Conservation (phyloP, 2,797 vertebrate species). For the Hippocampus kuda region DNA sequence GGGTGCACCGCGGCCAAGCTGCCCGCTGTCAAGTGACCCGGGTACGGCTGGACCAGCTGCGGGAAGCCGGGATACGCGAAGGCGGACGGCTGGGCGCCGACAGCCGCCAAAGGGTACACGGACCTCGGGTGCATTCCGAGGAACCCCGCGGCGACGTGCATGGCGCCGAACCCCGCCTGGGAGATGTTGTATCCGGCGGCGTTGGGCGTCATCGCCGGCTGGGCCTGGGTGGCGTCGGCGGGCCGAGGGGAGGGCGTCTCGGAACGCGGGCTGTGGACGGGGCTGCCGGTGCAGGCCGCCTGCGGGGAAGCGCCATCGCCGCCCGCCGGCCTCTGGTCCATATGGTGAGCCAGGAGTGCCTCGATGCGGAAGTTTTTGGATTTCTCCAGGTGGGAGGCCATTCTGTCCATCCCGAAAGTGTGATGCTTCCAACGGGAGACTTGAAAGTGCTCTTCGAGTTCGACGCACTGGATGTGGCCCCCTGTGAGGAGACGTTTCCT, state of each 20-base stretch:
- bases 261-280: slow-evolving; percentile 54
- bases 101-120: slow-evolving; percentile 63
- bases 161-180: slow-evolving; percentile 62
- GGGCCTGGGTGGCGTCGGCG: slow-evolving; percentile 22
- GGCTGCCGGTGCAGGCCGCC: slow-evolving; percentile 45
- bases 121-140: slow-evolving; percentile 63
- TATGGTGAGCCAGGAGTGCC: slow-evolving; percentile 74
- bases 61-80: slow-evolving; percentile 70
- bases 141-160: slow-evolving; percentile 55
- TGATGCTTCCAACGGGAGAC: too few relatives aligned
- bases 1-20: slow-evolving; percentile 59
- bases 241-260: slow-evolving; percentile 63
- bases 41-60: slow-evolving; percentile 65
- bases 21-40: slow-evolving; percentile 71
- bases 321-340: slow-evolving; percentile 11
- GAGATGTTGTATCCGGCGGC: slow-evolving; percentile 50
- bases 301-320: slow-evolving; percentile 44
- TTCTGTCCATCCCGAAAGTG: slow-evolving; percentile 9
- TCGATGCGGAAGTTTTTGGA: slow-evolving; percentile 87
- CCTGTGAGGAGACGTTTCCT: background rate
- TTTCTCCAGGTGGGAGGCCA: slow-evolving; percentile 66
- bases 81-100: slow-evolving; percentile 68
- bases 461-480: background rate
- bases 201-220: slow-evolving; percentile 58
- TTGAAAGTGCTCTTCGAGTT: background rate